Evolutionary conservation across 92 coral and sea anemone species (phyloP), one percentile per base, ranked within the genome.

Genomic region (Anthopleura xanthogrammica): DNA sequence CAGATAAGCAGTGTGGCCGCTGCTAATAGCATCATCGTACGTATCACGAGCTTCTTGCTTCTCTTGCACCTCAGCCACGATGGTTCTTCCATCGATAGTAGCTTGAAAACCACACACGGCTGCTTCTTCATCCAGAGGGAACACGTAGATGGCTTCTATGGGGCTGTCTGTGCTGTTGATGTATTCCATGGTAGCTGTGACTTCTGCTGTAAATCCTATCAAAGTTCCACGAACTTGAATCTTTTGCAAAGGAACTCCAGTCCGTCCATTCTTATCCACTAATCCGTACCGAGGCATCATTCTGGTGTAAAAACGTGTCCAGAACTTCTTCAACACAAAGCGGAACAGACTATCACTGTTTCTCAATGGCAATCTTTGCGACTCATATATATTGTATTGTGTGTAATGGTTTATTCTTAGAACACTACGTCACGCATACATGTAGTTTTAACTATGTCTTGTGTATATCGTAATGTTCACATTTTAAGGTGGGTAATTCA

Each of bases 41-140:
- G 86, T 86, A 68, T 92, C 92, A 41, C 86, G 85, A 71, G 98
- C 98, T 87, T 94, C 91, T 83, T 92, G 85, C 76, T 94, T 94
- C 80, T 90, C 98, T 71, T 89, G 92, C 10, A 95, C 79, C 85
- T 95, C 90, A 36, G 96, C 98, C 16, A 89, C 90, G 79, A 94
- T 89, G 80, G 93, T 94, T 77, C 96, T 82, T 60, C 95, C 95
- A 65, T 94, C 94, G 56, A 94, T 87, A 12, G 90, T 83, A 1
- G 98, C 98, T 88, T 92, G 92, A 81, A 95, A 92, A 72, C 97
- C 98, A 57, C 95, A 93, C 10, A 95, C 98, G 20, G 97, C 95
- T 42, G 92, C 91, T 62, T 92, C 89, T 42, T 94, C 95, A 75
- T 88, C 91, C 40, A 92, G 83, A 77, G 97, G 97, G 57, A 92